These are phyloP conservation scores for Osedax frankpressi DNA, from an alignment of 2,888 invertebrate species.

Conservation along the genomic window DNA sequence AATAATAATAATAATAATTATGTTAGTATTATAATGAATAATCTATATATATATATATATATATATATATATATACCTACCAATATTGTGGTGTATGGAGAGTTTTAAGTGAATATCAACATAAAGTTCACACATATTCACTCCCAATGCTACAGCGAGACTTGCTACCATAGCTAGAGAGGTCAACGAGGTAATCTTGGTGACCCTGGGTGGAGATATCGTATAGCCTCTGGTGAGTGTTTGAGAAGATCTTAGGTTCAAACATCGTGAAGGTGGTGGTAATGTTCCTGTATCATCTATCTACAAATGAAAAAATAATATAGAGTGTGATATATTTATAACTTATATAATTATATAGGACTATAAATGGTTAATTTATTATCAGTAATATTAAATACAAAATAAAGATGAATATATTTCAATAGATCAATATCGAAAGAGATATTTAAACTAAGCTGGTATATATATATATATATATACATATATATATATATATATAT, in stretches of 20 bases:
- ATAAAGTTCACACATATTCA: not conserved
- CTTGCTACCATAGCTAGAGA: no score
- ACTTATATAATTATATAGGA: no score
- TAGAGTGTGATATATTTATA: no score
- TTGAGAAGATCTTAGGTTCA: not conserved
- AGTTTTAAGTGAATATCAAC: not conserved
- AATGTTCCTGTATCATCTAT: not conserved
- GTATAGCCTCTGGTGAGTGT: no score
- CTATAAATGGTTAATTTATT: not conserved
- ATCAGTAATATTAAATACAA: not conserved
- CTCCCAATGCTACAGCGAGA: not conserved
- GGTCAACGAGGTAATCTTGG: no score
- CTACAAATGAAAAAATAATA: no score
- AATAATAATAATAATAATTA: no score
- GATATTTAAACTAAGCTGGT: not conserved
- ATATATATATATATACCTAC: no score
- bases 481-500: not conserved
- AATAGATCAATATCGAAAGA: not conserved
- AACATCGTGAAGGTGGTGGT: not conserved
- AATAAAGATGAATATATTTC: not conserved
- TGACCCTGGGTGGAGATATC: no score
- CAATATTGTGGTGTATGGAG: not conserved
- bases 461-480: not conserved
- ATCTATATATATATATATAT: no score
- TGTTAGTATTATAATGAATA: no score